Percentiles rank a stretch among this genome's conserved stretches.
These are phyloP conservation scores for Poecile montanus DNA, from an alignment of 2,797 vertebrate species.

Conservation along the genomic window DNA sequence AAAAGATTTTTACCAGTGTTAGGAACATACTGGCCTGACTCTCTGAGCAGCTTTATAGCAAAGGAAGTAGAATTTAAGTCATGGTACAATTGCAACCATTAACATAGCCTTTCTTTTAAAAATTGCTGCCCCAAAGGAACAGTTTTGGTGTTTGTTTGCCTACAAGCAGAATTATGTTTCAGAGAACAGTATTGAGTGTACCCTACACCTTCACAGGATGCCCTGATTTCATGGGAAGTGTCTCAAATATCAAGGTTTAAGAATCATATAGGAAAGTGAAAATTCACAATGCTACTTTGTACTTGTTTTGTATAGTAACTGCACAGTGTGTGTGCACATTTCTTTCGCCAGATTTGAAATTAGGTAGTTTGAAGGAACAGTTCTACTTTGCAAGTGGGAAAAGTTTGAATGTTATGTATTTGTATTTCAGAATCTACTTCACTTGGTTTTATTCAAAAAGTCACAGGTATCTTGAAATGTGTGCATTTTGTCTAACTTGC, in stretches of 20 bases:
- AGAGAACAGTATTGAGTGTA: not conserved
- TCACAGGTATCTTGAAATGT: not conserved
- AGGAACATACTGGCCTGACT: not conserved
- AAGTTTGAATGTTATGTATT: not conserved
- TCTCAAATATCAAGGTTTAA: slow-evolving; percentile 12
- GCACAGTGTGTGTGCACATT: not conserved
- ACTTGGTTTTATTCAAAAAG: not conserved
- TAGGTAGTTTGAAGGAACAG: not conserved
- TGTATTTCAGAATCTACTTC: not conserved
- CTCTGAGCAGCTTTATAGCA: not conserved
- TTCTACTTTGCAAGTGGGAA: not conserved
- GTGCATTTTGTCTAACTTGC: not conserved
- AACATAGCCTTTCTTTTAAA: slow-evolving; percentile 5
- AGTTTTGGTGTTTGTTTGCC: not conserved
- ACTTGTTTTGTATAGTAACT: not conserved
- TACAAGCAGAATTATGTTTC: not conserved
- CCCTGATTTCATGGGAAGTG: slow-evolving; percentile 22
- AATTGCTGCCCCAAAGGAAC: not conserved
- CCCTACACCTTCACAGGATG: not conserved
- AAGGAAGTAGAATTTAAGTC: not conserved
- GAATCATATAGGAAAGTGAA: not conserved
- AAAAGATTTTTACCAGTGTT: not conserved
- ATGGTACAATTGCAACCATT: not conserved
- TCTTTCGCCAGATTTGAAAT: not conserved
- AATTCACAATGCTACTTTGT: not conserved